Base-by-base conservation (phyloP, 2,797 vertebrate genomes). In the Choloepus didactylus region DNA sequence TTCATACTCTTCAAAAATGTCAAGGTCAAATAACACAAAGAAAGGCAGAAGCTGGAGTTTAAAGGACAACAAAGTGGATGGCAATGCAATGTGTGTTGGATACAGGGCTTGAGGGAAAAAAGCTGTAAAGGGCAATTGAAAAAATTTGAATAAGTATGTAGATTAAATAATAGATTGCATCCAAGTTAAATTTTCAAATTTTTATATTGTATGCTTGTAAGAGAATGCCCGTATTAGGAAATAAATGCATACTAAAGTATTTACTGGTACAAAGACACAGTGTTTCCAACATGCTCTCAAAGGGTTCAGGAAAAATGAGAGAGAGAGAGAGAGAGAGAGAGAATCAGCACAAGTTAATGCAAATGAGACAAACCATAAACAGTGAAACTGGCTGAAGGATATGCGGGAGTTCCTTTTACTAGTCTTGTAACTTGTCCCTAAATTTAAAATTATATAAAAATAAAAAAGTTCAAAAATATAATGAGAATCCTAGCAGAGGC, bases 1-100 rank as follows among this genome's bases (percentile, higher is more conserved):
- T 18, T 18, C 1, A 0, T 49, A 23, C 16, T n/a, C 69, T 56
- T 73, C 64, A 27, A 73, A 83, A n/a, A 9, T 14, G 49, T 15
- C 66, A 89, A 77, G 81, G 38, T 81, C n/a, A 51, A 69, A 1
- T n/a, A 35, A 70, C 18, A 66, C 29, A 29, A 76, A 46, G 31
- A n/a, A 81, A 72, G 66, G 38, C 64, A 15, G n/a, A 67, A 69
- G 54, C 23, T 11, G 7, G 54, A 31, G 4, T 18, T 19, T 18
- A 64, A 21, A 38, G 49, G 9, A 49, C 11, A 35, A 31, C 14
- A 11, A 6, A 4, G 5, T 54, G 23, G 19, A 54, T 2, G 9
- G 2, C 19, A 31, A 23, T 4, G 31, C 18, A 14, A 9, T 0
- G 2, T 0, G 0, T 35, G 4, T 4, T 64, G 85, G 6, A 12